Percentiles rank a stretch among this genome's conserved stretches.
Evolutionary conservation across 2,113 vertebrate genomes (phyloP).

Genomic region (Stercorarius parasiticus): DNA sequence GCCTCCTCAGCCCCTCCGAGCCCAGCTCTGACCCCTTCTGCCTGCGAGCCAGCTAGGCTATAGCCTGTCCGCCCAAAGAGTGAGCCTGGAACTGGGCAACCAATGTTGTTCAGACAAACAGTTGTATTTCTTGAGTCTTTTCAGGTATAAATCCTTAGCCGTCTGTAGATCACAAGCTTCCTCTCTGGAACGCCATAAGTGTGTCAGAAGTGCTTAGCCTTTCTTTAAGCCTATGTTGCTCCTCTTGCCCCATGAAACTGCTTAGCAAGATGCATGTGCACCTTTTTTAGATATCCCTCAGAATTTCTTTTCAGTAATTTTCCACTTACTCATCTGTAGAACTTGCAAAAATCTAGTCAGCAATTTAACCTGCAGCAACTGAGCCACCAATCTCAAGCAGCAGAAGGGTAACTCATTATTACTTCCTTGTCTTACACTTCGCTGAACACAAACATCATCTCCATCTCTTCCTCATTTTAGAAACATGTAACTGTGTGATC

Average conservation of each 20-base stretch:
- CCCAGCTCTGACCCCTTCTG: background rate
- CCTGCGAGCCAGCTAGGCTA: background rate
- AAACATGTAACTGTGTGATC: background rate
- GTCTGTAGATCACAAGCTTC: background rate
- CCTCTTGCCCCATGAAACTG: background rate
- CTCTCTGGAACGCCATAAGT: background rate
- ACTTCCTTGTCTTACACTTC: background rate
- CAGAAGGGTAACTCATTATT: background rate
- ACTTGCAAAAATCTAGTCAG: background rate
- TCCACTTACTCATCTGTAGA: background rate
- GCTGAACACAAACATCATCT: background rate
- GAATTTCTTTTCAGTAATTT: background rate
- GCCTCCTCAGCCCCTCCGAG: background rate
- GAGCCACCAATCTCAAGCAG: background rate
- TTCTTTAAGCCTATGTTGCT: background rate
- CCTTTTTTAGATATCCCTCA: background rate
- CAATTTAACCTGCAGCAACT: background rate
- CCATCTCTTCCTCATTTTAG: background rate
- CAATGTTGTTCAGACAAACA: background rate
- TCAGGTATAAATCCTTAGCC: background rate
- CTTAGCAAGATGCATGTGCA: accelerated
- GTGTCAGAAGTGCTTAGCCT: background rate
- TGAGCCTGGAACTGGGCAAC: background rate
- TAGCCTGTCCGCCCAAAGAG: accelerated
- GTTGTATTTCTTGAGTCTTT: background rate